These are phyloP conservation scores for Drosophila eohydei DNA, from an alignment of 2,888 invertebrate genomes.

Conservation along the genomic window DNA sequence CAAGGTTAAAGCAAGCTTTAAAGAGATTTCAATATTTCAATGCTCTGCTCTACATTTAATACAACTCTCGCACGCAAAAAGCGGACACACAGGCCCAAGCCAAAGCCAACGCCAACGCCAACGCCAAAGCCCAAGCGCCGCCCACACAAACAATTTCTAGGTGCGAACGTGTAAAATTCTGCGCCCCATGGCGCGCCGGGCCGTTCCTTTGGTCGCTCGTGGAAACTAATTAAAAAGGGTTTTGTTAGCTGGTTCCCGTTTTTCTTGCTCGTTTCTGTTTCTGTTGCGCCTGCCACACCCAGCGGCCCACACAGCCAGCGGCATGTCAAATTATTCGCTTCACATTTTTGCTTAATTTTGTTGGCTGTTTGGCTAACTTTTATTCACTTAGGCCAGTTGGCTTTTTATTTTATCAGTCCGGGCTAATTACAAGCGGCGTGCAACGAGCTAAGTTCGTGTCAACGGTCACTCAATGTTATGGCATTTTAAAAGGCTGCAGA, in stretches of 20 bases:
- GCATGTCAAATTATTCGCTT: slow-evolving; percentile 18
- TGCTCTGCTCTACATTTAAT: background rate
- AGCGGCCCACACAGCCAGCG: background rate
- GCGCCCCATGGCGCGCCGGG: slow-evolving; percentile 17
- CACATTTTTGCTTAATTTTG: slow-evolving; percentile 21
- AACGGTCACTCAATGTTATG: slow-evolving; percentile 8
- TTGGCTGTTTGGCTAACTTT: slow-evolving; percentile 17
- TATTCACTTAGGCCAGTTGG: slow-evolving; percentile 7
- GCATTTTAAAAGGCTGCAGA: background rate
- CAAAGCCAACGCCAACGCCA: slow-evolving; percentile 6
- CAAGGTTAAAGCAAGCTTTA: slow-evolving; percentile 51
- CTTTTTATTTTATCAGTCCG: slow-evolving; percentile 13
- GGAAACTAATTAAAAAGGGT: slow-evolving; percentile 66
- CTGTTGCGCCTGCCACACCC: slow-evolving; percentile 26
- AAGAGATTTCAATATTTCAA: slow-evolving; percentile 18
- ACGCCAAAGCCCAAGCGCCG: slow-evolving; percentile 14
- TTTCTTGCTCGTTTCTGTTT: background rate
- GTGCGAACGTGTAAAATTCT: slow-evolving; percentile 62
- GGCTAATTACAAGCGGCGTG: slow-evolving; percentile 21
- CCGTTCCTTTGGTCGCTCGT: slow-evolving; percentile 28
- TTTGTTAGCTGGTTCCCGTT: slow-evolving; percentile 15
- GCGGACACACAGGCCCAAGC: slow-evolving; percentile 40
- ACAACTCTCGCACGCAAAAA: slow-evolving; percentile 70
- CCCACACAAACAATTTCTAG: slow-evolving; percentile 20
- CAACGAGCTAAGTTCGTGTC: slow-evolving; percentile 9